phyloP scores from a whole-genome alignment of 2,888 invertebrate genomes.

The Eustalomyia histrio region DNA sequence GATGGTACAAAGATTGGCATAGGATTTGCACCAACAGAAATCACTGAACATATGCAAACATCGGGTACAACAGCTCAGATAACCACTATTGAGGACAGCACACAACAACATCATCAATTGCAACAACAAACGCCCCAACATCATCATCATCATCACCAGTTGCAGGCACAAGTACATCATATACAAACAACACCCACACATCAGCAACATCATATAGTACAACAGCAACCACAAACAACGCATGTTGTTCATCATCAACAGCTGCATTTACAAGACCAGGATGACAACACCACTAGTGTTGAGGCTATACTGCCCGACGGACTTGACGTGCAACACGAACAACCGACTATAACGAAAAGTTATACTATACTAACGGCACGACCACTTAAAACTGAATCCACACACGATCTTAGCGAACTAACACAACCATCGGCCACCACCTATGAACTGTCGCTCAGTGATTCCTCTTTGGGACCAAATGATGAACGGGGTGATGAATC shows the following conservation, averaged over 20 bases:
- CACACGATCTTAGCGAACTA: constrained; percentile 70
- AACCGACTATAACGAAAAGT: constrained; percentile 75
- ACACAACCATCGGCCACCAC: constrained; percentile 75
- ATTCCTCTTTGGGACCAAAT: constrained; percentile 76
- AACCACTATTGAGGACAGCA: constrained; percentile 73
- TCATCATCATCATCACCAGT: constrained; percentile 68
- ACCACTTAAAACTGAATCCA: constrained; percentile 77
- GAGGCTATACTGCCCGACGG: constrained; percentile 74
- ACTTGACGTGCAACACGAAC: constrained; percentile 72
- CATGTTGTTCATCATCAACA: constrained; percentile 70
- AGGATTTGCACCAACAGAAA: constrained; percentile 78
- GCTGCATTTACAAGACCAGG: constrained; percentile 73
- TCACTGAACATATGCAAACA: constrained; percentile 77
- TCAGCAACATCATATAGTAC: constrained; percentile 68
- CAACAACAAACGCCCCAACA: constrained; percentile 67
- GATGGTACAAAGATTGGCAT: constrained; percentile 80
- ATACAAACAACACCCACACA: constrained; percentile 68
- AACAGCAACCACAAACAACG: constrained; percentile 67
- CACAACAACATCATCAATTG: constrained; percentile 63
- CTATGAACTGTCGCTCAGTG: constrained; percentile 78
- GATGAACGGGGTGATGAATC: constrained; percentile 80
- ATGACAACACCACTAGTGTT: constrained; percentile 72
- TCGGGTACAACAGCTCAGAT: constrained; percentile 73
- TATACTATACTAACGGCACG: constrained; percentile 78
- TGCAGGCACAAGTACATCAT: constrained; percentile 64